phyloP scores from a whole-genome alignment of 2,888 invertebrate genomes.

The Archips xylosteana region DNA sequence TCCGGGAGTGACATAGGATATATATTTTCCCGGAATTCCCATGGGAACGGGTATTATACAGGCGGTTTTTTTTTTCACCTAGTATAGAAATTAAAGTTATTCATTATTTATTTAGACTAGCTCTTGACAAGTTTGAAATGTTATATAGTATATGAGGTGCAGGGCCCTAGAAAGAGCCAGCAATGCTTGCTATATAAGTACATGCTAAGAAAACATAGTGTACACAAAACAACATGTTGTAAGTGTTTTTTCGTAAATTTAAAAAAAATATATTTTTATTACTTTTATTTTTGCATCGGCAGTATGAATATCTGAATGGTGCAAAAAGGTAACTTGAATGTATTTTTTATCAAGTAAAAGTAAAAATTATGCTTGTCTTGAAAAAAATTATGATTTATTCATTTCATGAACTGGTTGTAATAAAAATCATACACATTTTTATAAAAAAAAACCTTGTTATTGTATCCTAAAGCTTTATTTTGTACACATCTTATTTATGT shows the following conservation, averaged over 20 bases:
- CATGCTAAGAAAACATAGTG: slow-evolving; percentile 19
- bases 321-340: background rate
- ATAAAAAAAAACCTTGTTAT: background rate
- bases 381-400: background rate
- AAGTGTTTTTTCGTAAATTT: slow-evolving; percentile 43
- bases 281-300: slow-evolving; percentile 33
- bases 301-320: slow-evolving; percentile 32
- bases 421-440: slow-evolving; percentile 8
- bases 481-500: no score
- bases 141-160: slow-evolving; percentile 40
- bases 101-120: background rate
- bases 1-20: no score
- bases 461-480: no score
- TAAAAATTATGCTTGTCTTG: background rate
- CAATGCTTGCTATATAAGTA: slow-evolving; percentile 29
- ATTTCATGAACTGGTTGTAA: no score
- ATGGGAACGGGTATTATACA: no score
- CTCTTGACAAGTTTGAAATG: slow-evolving; percentile 23
- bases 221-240: slow-evolving; percentile 33
- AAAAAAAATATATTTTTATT: slow-evolving; percentile 38
- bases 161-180: background rate
- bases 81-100: background rate
- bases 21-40: no score
- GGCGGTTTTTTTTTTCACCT: background rate
- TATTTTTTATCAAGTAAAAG: background rate